These are phyloP conservation scores for Palloptera scutellata DNA, from an alignment of 2,888 invertebrate genomes.

Conservation along the genomic window DNA sequence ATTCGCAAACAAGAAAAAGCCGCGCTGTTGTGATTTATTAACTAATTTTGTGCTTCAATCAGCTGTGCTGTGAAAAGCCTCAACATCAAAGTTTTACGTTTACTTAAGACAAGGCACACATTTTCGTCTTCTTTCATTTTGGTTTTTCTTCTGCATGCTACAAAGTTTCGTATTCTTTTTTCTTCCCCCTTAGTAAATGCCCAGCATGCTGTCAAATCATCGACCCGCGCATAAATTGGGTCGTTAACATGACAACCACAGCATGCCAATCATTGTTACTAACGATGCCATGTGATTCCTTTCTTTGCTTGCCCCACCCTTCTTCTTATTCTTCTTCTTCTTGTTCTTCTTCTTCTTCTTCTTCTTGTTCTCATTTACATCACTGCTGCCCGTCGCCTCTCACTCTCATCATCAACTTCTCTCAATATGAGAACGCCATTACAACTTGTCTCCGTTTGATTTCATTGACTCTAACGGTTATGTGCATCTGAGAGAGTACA, in stretches of 20 bases:
- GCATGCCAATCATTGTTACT: neutral
- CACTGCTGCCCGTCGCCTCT: neutral
- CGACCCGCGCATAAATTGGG: constrained; percentile 1
- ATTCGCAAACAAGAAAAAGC: too few relatives aligned
- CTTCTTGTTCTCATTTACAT: too few relatives aligned
- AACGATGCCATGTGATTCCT: neutral
- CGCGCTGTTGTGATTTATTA: too few relatives aligned
- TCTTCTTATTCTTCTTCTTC: neutral
- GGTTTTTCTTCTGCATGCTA: too few relatives aligned
- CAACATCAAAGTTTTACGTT: too few relatives aligned
- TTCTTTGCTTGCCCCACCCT: neutral
- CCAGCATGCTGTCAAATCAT: neutral
- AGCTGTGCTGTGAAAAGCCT: too few relatives aligned
- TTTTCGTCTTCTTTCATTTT: too few relatives aligned
- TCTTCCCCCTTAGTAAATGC: neutral
- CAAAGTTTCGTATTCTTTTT: too few relatives aligned
- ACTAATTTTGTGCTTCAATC: too few relatives aligned
- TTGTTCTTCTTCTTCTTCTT: neutral
- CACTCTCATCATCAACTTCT: neutral
- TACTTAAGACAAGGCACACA: too few relatives aligned
- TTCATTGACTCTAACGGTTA: neutral
- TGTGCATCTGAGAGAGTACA: neutral
- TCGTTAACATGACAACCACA: constrained; percentile 1
- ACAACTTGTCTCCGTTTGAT: neutral
- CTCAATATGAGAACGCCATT: neutral